Base-by-base conservation (phyloP, 2,888 invertebrate genomes). In the Drosophila recens region DNA sequence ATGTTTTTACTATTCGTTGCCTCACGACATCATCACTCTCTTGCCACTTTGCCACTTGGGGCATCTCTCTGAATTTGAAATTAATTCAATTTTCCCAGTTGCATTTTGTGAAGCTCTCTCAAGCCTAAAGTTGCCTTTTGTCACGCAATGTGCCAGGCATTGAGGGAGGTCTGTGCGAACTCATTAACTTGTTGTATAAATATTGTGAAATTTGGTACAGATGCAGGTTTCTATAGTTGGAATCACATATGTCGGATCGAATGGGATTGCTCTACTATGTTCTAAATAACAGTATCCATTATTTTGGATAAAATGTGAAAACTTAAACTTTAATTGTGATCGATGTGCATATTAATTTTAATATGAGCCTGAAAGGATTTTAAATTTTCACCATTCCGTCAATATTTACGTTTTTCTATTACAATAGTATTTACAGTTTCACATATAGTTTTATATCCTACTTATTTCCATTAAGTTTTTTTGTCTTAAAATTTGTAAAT, bases 1-100 rank as follows among this genome's bases (percentile, higher is more conserved):
- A 34, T 61, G 57, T 56, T 62, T 54, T 54, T 17, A 46, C 49
- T 46, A 52, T 43, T 59, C 64, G 65, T 54, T 38, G 57, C 49
- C 49, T 34, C 56, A 33, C 42, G 43, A 36, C 56, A 57, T 46
- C 40, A 27, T 49, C 43, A 58, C 58, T 58, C 15, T 36, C 66
- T 15, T 66, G 13, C 27, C 27, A 27, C 27, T 13, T 38, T 30
- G 52, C 45, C 23, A 66, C 66, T 15, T 66, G 13, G 13, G 30
- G 20, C 42, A 30, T 34, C 33, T 52, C 33, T 45, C 52, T 23
- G 59, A 13, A 40, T 49, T 49, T 38, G n/a, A 49, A 59, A 59
- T 49, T 23, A 30, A 48, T 38, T 30, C 9, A 17, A 36, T 38
- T 58, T 30, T 17, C 13, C 13, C 38, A 38, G 38, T 48, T 58